Evolutionary conservation across 2,888 invertebrate species (phyloP), one percentile per base, ranked within the genome.

Genomic region (Melinopterus prodromus): DNA sequence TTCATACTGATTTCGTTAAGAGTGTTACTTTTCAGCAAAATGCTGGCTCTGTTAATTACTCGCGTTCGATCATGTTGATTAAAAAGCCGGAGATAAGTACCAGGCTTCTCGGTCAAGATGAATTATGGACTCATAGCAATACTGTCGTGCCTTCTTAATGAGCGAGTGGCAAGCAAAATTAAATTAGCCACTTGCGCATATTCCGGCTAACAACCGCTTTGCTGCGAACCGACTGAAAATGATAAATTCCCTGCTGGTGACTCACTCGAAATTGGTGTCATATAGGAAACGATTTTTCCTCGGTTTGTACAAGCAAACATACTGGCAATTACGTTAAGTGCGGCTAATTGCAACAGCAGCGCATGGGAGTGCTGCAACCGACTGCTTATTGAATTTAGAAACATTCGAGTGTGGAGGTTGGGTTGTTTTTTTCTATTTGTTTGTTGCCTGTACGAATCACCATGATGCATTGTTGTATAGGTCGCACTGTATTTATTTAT

Each of bases 171-270:
- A 12, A 53, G 53, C 53, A 53, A 53, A 26, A 53, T 53, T 53
- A 53, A 53, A 53, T 53, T 53, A 53, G 53, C 53, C 53, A 53
- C 53, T 53, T 53, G 53, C 53, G 53, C 53, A 53, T 53, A 53
- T 53, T 53, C 53, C 53, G 5, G 5, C 53, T 12, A 53, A 53
- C 53, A 12, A 9, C 12, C 53, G 9, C 53, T 53, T 53, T 53
- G 53, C 3, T 53, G 53, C 53, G 53, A 53, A 53, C 53, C 53
- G 53, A 12, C 53, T 53, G 53, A 53, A 53, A 53, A 53, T 53
- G 7, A 53, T 53, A 53, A 7, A 53, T 53, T 53, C 53, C 12
- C 53, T 9, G 12, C 53, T 53, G 53, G 53, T 53, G 53, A 53
- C 53, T 53, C 53, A 53, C 53, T 53, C 53, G 5, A 53, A 53